Evolutionary conservation across 2,888 invertebrate species (phyloP).

Genomic region (Chaetogeoica ovagalla): DNA sequence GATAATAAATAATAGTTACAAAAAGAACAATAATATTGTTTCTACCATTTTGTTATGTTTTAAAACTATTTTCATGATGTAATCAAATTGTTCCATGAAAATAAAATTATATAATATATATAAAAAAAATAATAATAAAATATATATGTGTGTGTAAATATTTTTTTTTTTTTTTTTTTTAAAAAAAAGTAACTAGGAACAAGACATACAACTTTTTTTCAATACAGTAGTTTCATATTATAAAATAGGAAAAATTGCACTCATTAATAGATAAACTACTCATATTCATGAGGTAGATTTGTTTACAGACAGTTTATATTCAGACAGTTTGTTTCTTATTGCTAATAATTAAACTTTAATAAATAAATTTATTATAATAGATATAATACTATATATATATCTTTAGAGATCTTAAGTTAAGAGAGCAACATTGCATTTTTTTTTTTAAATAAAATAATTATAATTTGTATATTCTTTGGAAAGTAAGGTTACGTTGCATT

Average conservation of each 20-base stretch:
- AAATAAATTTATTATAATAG: slow-evolving; percentile 27
- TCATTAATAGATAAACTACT: slow-evolving; percentile 37
- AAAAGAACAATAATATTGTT: slow-evolving; percentile 28
- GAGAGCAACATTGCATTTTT: slow-evolving; percentile 47
- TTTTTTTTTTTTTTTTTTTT: too few species aligned
- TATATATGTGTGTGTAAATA: slow-evolving; percentile 19
- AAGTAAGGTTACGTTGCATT: slow-evolving; percentile 15
- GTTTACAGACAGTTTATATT: slow-evolving; percentile 23
- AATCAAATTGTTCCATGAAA: slow-evolving; percentile 30
- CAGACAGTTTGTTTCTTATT: slow-evolving; percentile 45
- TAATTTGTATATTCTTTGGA: slow-evolving; percentile 45
- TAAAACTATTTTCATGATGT: slow-evolving; percentile 32
- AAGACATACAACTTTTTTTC: slow-evolving; percentile 36
- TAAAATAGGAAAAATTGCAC: slow-evolving; percentile 52
- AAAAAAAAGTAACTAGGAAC: slow-evolving; percentile 51
- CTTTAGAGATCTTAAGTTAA: slow-evolving; percentile 46
- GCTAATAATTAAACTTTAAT: slow-evolving; percentile 38
- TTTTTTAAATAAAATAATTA: slow-evolving; percentile 31
- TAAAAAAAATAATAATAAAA: neutral
- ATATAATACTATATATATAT: slow-evolving; percentile 34
- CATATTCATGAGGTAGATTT: slow-evolving; percentile 37
- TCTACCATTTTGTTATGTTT: slow-evolving; percentile 29
- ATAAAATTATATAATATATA: slow-evolving; percentile 3
- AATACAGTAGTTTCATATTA: slow-evolving; percentile 41
- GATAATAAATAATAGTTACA: slow-evolving; percentile 40